Percentiles rank a stretch among this genome's conserved stretches.
Evolutionary conservation across 2,113 vertebrate genomes (phyloP).

Genomic region (Pitta sordida): DNA sequence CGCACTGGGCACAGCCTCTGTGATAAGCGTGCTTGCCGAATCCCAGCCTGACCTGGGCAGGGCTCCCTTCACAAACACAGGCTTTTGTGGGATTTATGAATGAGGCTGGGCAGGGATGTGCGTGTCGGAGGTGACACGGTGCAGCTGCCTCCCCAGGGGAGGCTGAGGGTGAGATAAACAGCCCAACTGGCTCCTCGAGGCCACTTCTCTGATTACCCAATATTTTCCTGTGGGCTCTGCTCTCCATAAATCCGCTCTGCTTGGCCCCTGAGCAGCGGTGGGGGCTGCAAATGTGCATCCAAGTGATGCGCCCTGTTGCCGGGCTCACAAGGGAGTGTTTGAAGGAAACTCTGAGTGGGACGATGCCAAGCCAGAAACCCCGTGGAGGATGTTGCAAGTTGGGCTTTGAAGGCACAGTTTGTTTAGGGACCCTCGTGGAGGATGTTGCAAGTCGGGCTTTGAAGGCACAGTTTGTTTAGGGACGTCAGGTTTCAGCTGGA

Average conservation of each 20-base stretch:
- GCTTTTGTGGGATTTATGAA: background rate
- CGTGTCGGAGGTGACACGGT: background rate
- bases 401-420: slow-evolving; percentile 7
- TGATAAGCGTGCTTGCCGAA: background rate
- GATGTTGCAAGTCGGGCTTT: background rate
- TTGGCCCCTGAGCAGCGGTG: background rate
- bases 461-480: slow-evolving; percentile 1
- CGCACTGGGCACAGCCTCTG: accelerated
- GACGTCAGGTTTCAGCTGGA: background rate
- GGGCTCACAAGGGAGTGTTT: slow-evolving; percentile 54
- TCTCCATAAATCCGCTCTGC: slow-evolving; percentile 54
- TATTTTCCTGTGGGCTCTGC: slow-evolving; percentile 66
- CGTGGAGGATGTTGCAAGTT: background rate
- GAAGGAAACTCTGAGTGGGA: background rate
- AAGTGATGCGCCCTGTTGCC: background rate
- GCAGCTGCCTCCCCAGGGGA: slow-evolving; percentile 21
- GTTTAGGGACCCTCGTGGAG: background rate
- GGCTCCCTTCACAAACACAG: background rate
- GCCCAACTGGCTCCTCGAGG: slow-evolving; percentile 12
- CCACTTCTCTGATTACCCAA: slow-evolving; percentile 43
- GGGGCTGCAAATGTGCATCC: slow-evolving; percentile 15
- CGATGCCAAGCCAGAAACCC: background rate
- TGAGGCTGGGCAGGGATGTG: slow-evolving; percentile 13
- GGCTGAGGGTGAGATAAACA: slow-evolving; percentile 1
- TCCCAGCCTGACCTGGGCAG: background rate